A percentile compares a stretch with the other conserved stretches of the same genome.
Conservation (phyloP, 2,888 invertebrate genomes). For the Erannis defoliaria region DNA sequence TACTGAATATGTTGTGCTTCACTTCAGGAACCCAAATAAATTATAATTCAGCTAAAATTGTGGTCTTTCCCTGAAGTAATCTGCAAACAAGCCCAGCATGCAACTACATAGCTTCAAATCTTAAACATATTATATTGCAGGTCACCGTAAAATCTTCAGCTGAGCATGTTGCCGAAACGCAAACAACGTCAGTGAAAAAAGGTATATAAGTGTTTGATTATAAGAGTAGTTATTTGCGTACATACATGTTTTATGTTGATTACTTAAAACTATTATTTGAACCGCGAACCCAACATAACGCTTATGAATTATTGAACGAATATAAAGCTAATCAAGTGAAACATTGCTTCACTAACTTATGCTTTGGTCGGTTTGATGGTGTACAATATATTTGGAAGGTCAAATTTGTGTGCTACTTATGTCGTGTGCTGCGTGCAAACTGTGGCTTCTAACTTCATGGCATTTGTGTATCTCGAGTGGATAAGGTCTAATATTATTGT, state of each 20-base stretch:
- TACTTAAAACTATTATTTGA: no score
- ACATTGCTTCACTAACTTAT: slow-evolving; percentile 25
- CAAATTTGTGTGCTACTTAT: not conserved
- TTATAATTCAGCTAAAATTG: no score
- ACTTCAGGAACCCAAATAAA: no score
- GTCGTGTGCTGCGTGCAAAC: not conserved
- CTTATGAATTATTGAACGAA: no score
- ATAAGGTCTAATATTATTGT: no score
- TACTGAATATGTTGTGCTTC: no score
- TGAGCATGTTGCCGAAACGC: slow-evolving; percentile 65
- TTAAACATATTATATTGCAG: slow-evolving; percentile 56
- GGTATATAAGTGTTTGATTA: slow-evolving; percentile 55
- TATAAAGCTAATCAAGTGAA: not conserved
- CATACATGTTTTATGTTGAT: not conserved
- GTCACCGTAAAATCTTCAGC: slow-evolving; percentile 66
- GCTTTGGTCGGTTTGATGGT: slow-evolving; percentile 46
- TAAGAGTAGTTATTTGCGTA: not conserved
- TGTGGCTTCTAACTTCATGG: not conserved
- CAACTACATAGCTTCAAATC: not conserved
- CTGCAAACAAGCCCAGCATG: not conserved
- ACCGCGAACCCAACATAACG: no score
- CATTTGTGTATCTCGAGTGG: no score
- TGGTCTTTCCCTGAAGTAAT: no score
- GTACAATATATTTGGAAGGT: not conserved
- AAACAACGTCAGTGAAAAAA: slow-evolving; percentile 65